phyloP scores from a whole-genome alignment of 2,888 invertebrate genomes.

The Carcina quercana region DNA sequence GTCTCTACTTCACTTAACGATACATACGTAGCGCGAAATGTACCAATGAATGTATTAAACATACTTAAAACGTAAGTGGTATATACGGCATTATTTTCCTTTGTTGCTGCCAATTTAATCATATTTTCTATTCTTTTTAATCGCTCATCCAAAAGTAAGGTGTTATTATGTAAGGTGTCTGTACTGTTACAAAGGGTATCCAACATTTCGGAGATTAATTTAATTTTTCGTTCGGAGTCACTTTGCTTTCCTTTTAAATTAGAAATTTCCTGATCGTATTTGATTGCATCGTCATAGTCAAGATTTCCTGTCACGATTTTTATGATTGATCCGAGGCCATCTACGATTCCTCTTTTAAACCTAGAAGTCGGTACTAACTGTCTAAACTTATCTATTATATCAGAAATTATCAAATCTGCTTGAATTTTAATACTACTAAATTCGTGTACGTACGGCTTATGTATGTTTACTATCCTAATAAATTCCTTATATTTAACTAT shows the following conservation, averaged over 20 bases:
- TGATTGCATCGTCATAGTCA: neutral
- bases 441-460: neutral
- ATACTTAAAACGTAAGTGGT: neutral
- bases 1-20: constrained; percentile 5
- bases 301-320: neutral
- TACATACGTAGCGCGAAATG: constrained; percentile 1
- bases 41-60: constrained; percentile 4
- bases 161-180: neutral
- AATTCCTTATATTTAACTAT: neutral
- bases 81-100: neutral
- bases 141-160: too few relatives aligned
- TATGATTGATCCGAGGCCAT: neutral
- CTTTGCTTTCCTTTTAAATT: neutral
- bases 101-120: neutral
- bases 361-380: neutral
- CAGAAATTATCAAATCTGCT: neutral
- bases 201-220: neutral
- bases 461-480: neutral
- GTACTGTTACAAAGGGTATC: neutral
- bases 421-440: neutral
- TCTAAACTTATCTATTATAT: neutral
- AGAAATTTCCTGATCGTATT: neutral
- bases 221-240: neutral
- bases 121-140: neutral
- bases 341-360: neutral